Evolutionary conservation across 2,888 invertebrate genomes (phyloP).

Genomic region (Eueremaeus valkanovi): DNA sequence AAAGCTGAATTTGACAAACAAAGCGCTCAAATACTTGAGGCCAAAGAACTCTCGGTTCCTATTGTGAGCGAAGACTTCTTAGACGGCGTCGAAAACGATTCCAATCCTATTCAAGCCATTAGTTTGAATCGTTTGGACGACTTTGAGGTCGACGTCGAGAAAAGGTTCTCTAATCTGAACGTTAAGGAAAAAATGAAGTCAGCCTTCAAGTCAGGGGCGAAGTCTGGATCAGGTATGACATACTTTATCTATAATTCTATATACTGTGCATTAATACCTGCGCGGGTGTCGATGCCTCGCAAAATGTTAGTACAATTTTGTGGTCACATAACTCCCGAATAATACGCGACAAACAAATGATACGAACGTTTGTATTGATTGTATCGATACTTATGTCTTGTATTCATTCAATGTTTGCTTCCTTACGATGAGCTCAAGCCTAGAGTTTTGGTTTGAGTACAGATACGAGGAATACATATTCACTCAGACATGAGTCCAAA

Average conservation of each 20-base stretch:
- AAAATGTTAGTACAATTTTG: constrained; percentile 27
- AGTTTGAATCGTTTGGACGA: constrained; percentile 11
- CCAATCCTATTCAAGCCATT: constrained; percentile 5
- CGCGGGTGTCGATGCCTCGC: constrained; percentile 24
- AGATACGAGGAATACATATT: constrained; percentile 30
- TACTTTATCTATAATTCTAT: not conserved
- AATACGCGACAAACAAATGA: constrained; percentile 4
- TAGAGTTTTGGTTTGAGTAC: constrained; percentile 22
- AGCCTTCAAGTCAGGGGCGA: constrained; percentile 35
- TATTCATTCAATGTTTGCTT: too few relatives aligned
- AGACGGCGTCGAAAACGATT: constrained; percentile 57
- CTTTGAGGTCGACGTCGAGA: constrained; percentile 29
- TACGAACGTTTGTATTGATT: not conserved
- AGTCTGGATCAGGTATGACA: constrained; percentile 18
- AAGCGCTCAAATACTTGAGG: constrained; percentile 61
- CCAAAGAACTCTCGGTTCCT: constrained; percentile 67
- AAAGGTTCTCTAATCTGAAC: constrained; percentile 31
- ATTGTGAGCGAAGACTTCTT: constrained; percentile 74
- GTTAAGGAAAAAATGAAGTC: constrained; percentile 33
- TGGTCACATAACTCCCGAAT: constrained; percentile 26
- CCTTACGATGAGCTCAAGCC: constrained; percentile 34
- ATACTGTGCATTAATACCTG: not conserved
- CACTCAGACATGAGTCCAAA: too few relatives aligned
- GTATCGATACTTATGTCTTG: constrained; percentile 7
- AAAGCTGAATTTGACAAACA: constrained; percentile 65